Evolutionary conservation across 1,140 invertebrate species (phyloP).

Genomic region (Diprion similis): DNA sequence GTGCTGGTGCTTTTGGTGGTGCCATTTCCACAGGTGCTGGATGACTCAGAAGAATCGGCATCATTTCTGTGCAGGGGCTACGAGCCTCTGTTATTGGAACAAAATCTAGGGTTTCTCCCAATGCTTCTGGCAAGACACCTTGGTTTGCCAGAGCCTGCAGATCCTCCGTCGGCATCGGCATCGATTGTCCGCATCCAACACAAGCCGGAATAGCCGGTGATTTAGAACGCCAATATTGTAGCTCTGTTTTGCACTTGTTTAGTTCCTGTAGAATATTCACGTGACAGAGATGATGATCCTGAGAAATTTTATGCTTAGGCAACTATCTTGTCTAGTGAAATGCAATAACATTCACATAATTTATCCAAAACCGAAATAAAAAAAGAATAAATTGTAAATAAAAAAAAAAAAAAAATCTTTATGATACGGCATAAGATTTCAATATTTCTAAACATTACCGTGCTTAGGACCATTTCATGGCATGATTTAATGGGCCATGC

Average conservation of each 20-base stretch:
- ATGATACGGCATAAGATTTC: too few species aligned
- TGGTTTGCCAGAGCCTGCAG: constrained; percentile 68
- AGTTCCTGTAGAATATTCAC: constrained; percentile 68
- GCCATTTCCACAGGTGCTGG: constrained; percentile 46
- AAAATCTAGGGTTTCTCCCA: constrained; percentile 58
- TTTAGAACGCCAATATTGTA: constrained; percentile 88
- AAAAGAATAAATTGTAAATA: constrained; percentile 18
- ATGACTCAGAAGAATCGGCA: constrained; percentile 1
- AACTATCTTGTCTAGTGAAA: too few species aligned
- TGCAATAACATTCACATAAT: not conserved
- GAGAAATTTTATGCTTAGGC: too few species aligned
- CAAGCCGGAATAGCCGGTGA: constrained; percentile 75
- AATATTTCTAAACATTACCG: too few species aligned
- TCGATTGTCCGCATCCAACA: constrained; percentile 65
- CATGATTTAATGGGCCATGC: too few species aligned
- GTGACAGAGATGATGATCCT: not conserved
- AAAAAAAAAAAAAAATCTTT: not conserved
- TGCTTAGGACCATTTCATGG: too few species aligned
- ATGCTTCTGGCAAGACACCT: constrained; percentile 65
- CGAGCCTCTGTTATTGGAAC: constrained; percentile 57
- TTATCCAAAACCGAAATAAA: not conserved
- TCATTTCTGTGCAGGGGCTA: constrained; percentile 44
- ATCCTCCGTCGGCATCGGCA: constrained; percentile 65
- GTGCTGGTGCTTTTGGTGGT: constrained; percentile 51
- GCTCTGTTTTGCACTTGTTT: constrained; percentile 88